A percentile compares a stretch with the other conserved stretches of the same genome.
phyloP scores from a whole-genome alignment of 2,113 vertebrate species.

The Pardalotus punctatus region DNA sequence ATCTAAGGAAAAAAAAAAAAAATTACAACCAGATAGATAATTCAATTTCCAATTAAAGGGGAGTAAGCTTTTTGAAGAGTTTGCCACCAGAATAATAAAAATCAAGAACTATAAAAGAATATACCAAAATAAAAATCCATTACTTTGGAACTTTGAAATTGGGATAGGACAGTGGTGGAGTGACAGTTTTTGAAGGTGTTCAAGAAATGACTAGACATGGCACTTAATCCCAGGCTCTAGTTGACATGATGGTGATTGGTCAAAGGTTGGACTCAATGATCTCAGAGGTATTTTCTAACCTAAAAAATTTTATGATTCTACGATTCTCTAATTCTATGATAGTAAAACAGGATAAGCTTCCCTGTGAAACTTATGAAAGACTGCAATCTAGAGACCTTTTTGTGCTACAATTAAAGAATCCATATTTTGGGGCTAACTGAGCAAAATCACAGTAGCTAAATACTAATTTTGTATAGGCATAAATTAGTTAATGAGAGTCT shows the following conservation, averaged over 20 bases:
- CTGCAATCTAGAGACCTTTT: not conserved
- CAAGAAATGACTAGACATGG: not conserved
- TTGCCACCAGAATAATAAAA: not conserved
- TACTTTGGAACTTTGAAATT: not conserved
- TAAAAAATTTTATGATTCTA: not conserved
- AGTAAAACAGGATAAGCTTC: not conserved
- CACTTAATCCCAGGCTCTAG: not conserved
- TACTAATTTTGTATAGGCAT: not conserved
- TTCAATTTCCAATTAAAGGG: not conserved
- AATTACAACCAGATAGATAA: not conserved
- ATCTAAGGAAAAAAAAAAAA: not conserved
- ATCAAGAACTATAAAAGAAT: not conserved
- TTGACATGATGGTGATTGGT: not conserved
- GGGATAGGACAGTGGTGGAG: too few species aligned
- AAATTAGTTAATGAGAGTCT: not conserved
- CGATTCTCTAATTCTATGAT: not conserved
- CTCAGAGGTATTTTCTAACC: not conserved
- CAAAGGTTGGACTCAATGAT: not conserved
- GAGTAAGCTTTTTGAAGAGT: not conserved
- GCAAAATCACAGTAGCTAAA: not conserved
- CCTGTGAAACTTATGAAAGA: not conserved
- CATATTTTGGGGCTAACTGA: not conserved
- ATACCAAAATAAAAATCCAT: not conserved
- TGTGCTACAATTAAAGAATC: not conserved
- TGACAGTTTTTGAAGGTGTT: accelerated